Base-by-base conservation (phyloP, 2,888 invertebrate genomes). In the Erannis defoliaria region DNA sequence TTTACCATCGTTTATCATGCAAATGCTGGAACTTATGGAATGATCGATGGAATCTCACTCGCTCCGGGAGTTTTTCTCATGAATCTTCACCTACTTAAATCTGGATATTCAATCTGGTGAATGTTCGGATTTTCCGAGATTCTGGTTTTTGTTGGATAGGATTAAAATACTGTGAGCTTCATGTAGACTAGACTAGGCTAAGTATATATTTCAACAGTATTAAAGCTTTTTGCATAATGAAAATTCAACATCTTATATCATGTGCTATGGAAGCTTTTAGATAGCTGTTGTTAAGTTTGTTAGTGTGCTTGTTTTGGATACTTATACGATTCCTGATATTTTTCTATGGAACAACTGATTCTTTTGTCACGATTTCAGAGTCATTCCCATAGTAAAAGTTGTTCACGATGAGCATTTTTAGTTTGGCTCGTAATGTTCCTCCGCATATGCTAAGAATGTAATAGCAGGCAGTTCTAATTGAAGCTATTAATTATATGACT, bases 1-100 rank as follows among this genome's bases (percentile, higher is more conserved):
- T 70, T 74, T 66, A 58, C 64, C 53, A 67, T 73, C 74, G 67
- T 77, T 77, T 73, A 73, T 77, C 77, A 73, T 73, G 68, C 63
- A 73, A 76, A 76, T 71, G 68, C 71, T 67, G 58, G 59, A 73
- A 73, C 70, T 73, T 74, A 69, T 63, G 48, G 65, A 67, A 71
- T 76, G 76, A 76, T 76, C 71, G 74, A 77, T 76, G 72, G 69
- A 70, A 70, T 66, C 64, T 60, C 54, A 55, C 64, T 54, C 66
- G 59, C 66, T 66, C 50, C 64, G 58, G 64, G 68, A 74, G 67
- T 73, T 75, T 67, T 62, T 64, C 66, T 65, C 73, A 65, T 64
- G 70, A 69, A 71, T 73, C 70, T 71, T 70, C 68, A 66, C 64
- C 65, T 64, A 63, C 69, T 64, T 54, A 60, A 68, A 71, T 72